These are phyloP conservation scores for Macropus fuliginosus DNA, from an alignment of 2,797 vertebrate genomes.

Conservation along the genomic window DNA sequence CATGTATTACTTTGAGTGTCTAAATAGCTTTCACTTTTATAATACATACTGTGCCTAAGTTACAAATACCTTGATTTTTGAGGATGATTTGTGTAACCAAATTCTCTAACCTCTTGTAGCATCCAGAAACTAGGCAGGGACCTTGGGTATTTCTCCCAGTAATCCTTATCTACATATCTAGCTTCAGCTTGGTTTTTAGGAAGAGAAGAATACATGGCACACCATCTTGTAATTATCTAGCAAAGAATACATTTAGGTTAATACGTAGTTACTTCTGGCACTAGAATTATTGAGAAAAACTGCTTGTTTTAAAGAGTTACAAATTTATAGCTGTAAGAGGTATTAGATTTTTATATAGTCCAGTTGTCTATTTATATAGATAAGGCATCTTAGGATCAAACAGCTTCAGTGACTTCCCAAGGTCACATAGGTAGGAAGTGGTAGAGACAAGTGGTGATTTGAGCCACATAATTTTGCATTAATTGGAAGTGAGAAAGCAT, in stretches of 20 bases:
- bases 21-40: slow-evolving; percentile 35
- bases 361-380: not conserved
- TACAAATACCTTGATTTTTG: not conserved
- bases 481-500: not conserved
- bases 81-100: not conserved
- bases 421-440: not conserved
- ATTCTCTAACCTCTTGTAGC: not conserved
- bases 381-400: not conserved
- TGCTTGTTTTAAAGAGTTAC: not conserved
- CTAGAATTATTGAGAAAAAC: not conserved
- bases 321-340: not conserved
- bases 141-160: not conserved
- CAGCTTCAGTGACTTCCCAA: not conserved
- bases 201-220: not conserved
- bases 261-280: not conserved
- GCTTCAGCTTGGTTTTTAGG: not conserved
- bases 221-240: not conserved
- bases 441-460: not conserved
- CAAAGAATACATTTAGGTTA: not conserved
- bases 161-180: not conserved
- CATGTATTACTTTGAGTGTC: not conserved
- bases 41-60: not conserved
- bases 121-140: not conserved
- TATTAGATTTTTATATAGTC: no score
- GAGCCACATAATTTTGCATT: not conserved